phyloP scores from a whole-genome alignment of 1,140 invertebrate genomes.

The Lepidurus apus region DNA sequence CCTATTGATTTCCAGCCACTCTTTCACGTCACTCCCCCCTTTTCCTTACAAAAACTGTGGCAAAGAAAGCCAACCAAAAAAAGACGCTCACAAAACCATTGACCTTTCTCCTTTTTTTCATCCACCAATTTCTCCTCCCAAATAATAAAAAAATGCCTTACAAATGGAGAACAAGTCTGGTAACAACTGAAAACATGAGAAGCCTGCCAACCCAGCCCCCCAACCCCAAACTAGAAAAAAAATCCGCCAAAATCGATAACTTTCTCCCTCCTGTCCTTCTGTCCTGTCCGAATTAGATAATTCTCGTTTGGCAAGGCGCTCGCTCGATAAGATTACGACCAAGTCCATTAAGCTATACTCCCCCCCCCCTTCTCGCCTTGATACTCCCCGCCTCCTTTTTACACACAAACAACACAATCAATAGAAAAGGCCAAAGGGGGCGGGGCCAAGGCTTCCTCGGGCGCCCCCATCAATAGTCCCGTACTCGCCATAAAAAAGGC shows the following conservation, averaged over 20 bases:
- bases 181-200: too few species aligned
- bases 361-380: not conserved
- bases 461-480: not conserved
- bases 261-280: not conserved
- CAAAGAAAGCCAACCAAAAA: not conserved
- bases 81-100: not conserved
- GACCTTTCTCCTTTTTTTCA: not conserved
- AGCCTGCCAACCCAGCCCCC: too few species aligned
- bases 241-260: not conserved
- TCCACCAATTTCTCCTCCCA: not conserved
- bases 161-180: not conserved
- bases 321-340: slow-evolving; percentile 15
- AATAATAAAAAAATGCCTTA: not conserved
- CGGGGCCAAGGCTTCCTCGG: not conserved
- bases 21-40: not conserved
- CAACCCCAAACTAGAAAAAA: not conserved
- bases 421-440: not conserved
- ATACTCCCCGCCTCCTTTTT: not conserved
- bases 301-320: slow-evolving; percentile 8
- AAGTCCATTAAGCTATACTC: not conserved
- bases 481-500: not conserved
- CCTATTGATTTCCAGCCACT: not conserved
- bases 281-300: slow-evolving; percentile 6
- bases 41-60: not conserved
- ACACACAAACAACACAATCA: slow-evolving; percentile 16